phyloP scores from a whole-genome alignment of 2,888 invertebrate genomes.

The Drosophila sordidula region DNA sequence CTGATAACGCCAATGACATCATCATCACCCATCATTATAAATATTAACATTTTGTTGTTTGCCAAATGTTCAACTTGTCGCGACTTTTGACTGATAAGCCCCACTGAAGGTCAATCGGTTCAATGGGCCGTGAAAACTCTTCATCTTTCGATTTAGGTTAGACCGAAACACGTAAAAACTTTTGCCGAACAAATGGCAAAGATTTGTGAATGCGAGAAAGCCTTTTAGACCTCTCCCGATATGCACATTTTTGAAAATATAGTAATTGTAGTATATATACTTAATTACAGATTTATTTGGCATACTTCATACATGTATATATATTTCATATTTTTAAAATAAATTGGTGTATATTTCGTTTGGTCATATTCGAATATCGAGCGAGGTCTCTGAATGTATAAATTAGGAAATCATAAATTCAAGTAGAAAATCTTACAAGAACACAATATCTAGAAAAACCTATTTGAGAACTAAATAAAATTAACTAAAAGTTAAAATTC shows the following conservation, averaged over 20 bases:
- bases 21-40: conserved; percentile 17
- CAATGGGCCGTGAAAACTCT: conserved; percentile 51
- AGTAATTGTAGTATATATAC: too few relatives aligned
- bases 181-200: background rate
- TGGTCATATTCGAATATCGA: too few relatives aligned
- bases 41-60: conserved; percentile 30
- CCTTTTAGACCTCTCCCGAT: too few relatives aligned
- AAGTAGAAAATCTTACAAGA: background rate
- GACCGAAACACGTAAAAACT: background rate
- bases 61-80: conserved; percentile 33
- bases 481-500: too few relatives aligned
- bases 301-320: too few relatives aligned
- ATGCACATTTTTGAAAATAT: too few relatives aligned
- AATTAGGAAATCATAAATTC: background rate
- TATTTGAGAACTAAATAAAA: background rate
- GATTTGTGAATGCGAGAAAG: too few relatives aligned
- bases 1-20: conserved; percentile 61
- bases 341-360: too few relatives aligned
- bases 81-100: conserved; percentile 46
- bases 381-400: too few relatives aligned
- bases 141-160: conserved; percentile 21
- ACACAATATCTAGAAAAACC: too few relatives aligned
- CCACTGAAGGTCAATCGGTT: conserved; percentile 47
- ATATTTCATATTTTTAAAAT: too few relatives aligned
- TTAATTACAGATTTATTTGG: too few relatives aligned